Conservation (phyloP, 2,113 vertebrate genomes). For the Myocastor coypus region DNA sequence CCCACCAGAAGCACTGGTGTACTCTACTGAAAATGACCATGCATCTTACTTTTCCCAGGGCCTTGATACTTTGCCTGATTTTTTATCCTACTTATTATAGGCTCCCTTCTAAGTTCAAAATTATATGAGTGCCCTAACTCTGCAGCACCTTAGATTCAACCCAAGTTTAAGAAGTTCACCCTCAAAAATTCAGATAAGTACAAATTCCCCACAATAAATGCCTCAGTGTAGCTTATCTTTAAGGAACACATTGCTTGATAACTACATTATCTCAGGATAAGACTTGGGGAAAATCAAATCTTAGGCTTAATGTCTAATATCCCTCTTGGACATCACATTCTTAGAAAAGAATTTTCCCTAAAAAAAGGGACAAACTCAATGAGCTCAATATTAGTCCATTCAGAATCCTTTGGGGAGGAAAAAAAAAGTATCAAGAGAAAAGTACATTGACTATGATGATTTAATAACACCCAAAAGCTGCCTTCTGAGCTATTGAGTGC, state of each 20-base stretch:
- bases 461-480: background rate
- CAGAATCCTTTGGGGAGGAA: background rate
- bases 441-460: background rate
- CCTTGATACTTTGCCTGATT: background rate
- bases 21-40: background rate
- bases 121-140: background rate
- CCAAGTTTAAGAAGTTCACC: background rate
- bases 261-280: background rate
- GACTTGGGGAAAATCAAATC: background rate
- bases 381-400: background rate
- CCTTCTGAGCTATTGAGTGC: background rate
- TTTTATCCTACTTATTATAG: background rate
- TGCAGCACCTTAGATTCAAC: background rate
- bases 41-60: background rate
- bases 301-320: background rate
- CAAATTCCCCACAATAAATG: background rate
- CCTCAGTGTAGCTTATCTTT: background rate
- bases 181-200: background rate
- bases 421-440: background rate
- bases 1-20: background rate
- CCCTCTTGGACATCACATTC: background rate
- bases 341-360: background rate
- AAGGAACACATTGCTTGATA: background rate
- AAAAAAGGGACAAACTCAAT: background rate
- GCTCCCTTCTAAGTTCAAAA: background rate